phyloP scores from a whole-genome alignment of 1,140 invertebrate genomes.

The Coptotermes formosanus region DNA sequence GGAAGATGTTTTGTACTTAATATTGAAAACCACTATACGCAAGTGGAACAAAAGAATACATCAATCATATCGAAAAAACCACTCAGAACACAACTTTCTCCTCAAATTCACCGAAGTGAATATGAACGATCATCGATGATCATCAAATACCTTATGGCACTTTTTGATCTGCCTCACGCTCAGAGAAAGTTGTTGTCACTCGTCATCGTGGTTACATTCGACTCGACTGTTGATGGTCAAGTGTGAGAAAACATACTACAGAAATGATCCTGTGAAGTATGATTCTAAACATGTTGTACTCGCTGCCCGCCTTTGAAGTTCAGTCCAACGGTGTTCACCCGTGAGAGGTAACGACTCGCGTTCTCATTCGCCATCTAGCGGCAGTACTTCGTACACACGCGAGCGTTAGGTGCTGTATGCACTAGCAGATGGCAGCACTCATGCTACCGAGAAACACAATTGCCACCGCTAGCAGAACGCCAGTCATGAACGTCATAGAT shows the following conservation, averaged over 20 bases:
- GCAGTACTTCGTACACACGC: neutral
- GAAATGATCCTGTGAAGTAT: conserved; percentile 10
- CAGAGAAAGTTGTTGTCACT: neutral
- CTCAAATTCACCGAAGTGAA: neutral
- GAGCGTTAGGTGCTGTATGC: neutral
- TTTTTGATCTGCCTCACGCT: neutral
- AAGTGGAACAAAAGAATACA: no score
- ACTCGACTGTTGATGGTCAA: neutral
- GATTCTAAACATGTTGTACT: neutral
- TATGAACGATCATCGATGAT: neutral
- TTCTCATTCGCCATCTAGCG: neutral
- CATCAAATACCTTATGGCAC: neutral
- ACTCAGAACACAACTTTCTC: neutral
- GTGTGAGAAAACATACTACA: neutral
- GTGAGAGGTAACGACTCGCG: neutral
- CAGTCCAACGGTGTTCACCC: neutral
- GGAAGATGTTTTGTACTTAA: no score
- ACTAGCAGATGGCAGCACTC: neutral
- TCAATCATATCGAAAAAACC: neutral
- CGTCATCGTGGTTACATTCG: neutral
- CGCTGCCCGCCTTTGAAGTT: neutral
- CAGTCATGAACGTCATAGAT: no score
- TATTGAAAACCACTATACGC: no score
- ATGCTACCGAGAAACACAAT: no score
- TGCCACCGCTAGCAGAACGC: no score